Percentiles rank a stretch among this genome's conserved stretches.
These are phyloP conservation scores for Nephotettix cincticeps DNA, from an alignment of 1,140 invertebrate genomes.

Conservation along the genomic window DNA sequence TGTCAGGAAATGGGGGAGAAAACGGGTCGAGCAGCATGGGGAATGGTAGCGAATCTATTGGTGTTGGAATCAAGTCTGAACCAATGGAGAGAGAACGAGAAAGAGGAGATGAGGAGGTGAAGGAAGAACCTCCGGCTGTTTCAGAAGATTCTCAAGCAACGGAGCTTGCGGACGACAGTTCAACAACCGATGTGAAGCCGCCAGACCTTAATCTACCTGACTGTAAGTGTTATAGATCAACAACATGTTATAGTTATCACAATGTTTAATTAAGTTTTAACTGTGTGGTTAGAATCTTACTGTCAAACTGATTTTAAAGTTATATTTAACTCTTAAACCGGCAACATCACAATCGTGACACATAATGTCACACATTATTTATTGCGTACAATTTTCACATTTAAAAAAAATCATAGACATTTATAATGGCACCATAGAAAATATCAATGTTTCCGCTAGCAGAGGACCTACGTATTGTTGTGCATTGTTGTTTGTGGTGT, in stretches of 20 bases:
- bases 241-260: background rate
- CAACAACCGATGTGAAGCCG: conserved; percentile 9
- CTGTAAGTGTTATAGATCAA: no score
- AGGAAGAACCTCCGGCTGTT: conserved; percentile 18
- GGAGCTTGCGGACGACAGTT: background rate
- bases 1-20: conserved; percentile 21
- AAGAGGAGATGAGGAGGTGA: conserved; percentile 25
- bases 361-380: no score
- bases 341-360: no score
- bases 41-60: background rate
- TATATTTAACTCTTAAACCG: no score
- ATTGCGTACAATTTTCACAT: no score
- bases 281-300: no score
- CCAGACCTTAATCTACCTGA: conserved; percentile 15
- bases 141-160: conserved; percentile 1
- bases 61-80: conserved; percentile 26
- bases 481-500: no score
- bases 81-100: conserved; percentile 25
- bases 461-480: no score
- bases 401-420: no score
- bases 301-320: no score
- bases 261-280: background rate
- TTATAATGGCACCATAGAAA: no score
- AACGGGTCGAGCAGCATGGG: background rate
- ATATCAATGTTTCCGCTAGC: no score